Conservation (phyloP, 1,140 invertebrate species). For the Lethrus apterus region DNA sequence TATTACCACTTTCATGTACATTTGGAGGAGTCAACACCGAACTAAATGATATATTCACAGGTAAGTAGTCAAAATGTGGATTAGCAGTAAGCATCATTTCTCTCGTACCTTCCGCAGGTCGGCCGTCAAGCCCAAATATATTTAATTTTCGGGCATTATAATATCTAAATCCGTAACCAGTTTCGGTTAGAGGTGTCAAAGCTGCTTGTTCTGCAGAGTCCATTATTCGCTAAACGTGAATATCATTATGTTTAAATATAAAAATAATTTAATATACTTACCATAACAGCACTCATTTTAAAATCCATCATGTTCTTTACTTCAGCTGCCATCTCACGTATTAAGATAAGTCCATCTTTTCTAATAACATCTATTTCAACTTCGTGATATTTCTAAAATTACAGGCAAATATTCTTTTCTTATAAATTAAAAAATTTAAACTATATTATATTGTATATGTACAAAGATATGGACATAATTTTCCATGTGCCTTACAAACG, state of each 20-base stretch:
- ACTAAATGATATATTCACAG: slow-evolving; percentile 78
- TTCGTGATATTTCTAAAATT: slow-evolving; percentile 64
- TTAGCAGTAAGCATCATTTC: slow-evolving; percentile 60
- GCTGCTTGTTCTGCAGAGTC: slow-evolving; percentile 80
- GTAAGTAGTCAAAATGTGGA: slow-evolving; percentile 72
- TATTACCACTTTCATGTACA: slow-evolving; percentile 30
- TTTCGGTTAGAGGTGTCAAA: slow-evolving; percentile 52
- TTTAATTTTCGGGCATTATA: slow-evolving; percentile 68
- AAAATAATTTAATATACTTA: slow-evolving; percentile 43
- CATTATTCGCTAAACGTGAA: slow-evolving; percentile 67
- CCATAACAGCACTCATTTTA: slow-evolving; percentile 83
- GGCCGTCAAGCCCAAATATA: slow-evolving; percentile 61
- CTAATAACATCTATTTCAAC: slow-evolving; percentile 61
- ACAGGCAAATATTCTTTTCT: too few relatives aligned
- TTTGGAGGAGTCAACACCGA: slow-evolving; percentile 78
- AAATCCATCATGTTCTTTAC: slow-evolving; percentile 88
- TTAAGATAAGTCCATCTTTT: slow-evolving; percentile 75
- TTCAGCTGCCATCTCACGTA: slow-evolving; percentile 74
- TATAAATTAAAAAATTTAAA: too few relatives aligned
- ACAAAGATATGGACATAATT: too few relatives aligned
- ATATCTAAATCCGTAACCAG: slow-evolving; percentile 45
- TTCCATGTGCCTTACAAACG: too few relatives aligned
- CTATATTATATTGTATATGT: too few relatives aligned
- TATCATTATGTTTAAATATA: background rate
- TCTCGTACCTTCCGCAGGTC: slow-evolving; percentile 55